Evolutionary conservation across 1,140 invertebrate genomes (phyloP).

Genomic region (Drosophila sulfurigaster): DNA sequence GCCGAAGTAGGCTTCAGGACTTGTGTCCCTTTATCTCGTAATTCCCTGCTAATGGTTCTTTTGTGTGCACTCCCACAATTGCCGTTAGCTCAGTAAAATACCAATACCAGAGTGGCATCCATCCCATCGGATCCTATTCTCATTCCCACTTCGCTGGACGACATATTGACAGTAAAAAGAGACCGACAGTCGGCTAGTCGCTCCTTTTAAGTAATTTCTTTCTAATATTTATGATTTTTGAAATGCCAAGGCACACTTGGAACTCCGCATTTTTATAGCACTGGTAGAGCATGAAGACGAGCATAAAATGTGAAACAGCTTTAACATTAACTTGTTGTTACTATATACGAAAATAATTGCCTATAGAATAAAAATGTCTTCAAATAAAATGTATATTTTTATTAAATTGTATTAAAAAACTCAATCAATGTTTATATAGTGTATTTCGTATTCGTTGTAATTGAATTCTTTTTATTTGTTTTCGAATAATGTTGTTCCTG

Average conservation of each 20-base stretch:
- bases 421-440: too few relatives aligned
- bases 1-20: constrained; percentile 8
- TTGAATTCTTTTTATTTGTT: neutral
- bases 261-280: constrained; percentile 52
- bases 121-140: neutral
- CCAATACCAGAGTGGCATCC: constrained; percentile 44
- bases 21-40: constrained; percentile 63
- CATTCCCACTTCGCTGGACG: neutral
- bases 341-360: too few relatives aligned
- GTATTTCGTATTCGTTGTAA: too few relatives aligned
- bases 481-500: constrained; percentile 34
- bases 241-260: constrained; percentile 63
- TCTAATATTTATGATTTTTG: constrained; percentile 79
- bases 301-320: neutral
- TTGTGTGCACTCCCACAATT: constrained; percentile 75
- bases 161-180: neutral
- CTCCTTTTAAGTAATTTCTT: constrained; percentile 72
- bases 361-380: too few relatives aligned
- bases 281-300: neutral
- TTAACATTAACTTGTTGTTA: too few relatives aligned
- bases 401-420: too few relatives aligned
- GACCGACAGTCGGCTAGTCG: constrained; percentile 31
- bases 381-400: too few relatives aligned
- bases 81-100: constrained; percentile 50
- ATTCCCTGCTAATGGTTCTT: constrained; percentile 81